Evolutionary conservation across 2,888 invertebrate genomes (phyloP).

Genomic region (Rotaria macrura): DNA sequence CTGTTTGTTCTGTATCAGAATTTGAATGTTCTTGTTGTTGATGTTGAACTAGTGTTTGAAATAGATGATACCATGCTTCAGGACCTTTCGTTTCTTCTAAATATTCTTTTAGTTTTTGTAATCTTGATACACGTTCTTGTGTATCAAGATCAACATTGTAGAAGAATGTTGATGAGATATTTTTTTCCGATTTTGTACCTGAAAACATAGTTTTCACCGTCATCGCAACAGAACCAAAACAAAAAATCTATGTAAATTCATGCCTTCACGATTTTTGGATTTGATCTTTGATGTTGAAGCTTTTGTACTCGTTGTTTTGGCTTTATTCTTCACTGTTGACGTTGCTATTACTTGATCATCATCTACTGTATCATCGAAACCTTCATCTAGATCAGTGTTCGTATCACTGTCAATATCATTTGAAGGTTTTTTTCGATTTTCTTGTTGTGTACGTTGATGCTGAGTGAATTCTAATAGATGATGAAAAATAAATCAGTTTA

Average conservation of each 20-base stretch:
- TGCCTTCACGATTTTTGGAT: slow-evolving; percentile 8
- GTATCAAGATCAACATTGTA: slow-evolving; percentile 13
- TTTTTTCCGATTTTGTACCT: neutral
- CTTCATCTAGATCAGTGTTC: neutral
- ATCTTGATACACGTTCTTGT: neutral
- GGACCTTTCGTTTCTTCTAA: slow-evolving; percentile 11
- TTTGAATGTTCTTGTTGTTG: slow-evolving; percentile 22
- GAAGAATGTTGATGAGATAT: neutral
- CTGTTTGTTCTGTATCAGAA: neutral
- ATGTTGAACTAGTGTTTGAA: slow-evolving; percentile 8
- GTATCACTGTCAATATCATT: neutral
- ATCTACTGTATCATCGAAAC: neutral
- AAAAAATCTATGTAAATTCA: neutral
- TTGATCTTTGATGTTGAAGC: neutral
- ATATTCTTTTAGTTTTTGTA: slow-evolving; percentile 17
- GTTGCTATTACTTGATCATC: neutral
- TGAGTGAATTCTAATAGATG: neutral
- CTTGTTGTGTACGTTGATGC: neutral
- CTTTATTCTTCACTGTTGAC: neutral
- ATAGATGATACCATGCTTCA: slow-evolving; percentile 13
- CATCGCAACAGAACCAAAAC: neutral
- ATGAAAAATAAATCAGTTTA: neutral
- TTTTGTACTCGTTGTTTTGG: neutral
- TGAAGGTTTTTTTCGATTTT: neutral
- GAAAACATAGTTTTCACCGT: neutral